These are phyloP conservation scores for Silurus meridionalis DNA, from an alignment of 2,113 vertebrate species.

Conservation along the genomic window DNA sequence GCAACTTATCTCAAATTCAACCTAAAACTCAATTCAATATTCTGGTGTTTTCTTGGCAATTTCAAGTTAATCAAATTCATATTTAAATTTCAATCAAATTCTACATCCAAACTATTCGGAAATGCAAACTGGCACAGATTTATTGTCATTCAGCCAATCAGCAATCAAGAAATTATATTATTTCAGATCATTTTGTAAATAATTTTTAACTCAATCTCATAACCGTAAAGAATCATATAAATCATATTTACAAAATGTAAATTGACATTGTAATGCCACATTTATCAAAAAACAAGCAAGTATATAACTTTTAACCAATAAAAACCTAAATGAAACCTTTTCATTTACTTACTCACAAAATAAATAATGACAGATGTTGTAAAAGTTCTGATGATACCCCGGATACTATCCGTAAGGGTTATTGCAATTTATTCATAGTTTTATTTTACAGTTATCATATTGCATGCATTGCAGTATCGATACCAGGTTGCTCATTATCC, in stretches of 20 bases:
- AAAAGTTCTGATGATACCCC: not conserved
- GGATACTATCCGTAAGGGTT: not conserved
- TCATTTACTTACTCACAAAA: too few species aligned
- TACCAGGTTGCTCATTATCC: not conserved
- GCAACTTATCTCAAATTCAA: not conserved
- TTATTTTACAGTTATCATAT: not conserved
- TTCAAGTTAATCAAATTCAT: not conserved
- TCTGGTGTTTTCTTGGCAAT: not conserved
- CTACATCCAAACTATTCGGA: not conserved
- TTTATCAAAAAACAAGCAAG: not conserved
- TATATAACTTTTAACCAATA: not conserved
- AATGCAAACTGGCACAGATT: not conserved
- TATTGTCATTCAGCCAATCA: not conserved
- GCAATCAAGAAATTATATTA: not conserved
- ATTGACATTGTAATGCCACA: not conserved
- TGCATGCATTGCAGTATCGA: not conserved
- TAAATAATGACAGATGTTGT: not conserved
- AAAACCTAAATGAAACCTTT: not conserved
- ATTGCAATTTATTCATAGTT: not conserved
- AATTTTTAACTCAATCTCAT: not conserved
- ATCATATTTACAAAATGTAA: not conserved
- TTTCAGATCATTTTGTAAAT: not conserved
- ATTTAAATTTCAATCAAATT: not conserved
- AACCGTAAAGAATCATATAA: not conserved
- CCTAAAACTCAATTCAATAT: not conserved